Percentiles rank a stretch among this genome's conserved stretches.
phyloP scores from a whole-genome alignment of 2,888 invertebrate genomes.

The Dyspetes luteomarginatus region DNA sequence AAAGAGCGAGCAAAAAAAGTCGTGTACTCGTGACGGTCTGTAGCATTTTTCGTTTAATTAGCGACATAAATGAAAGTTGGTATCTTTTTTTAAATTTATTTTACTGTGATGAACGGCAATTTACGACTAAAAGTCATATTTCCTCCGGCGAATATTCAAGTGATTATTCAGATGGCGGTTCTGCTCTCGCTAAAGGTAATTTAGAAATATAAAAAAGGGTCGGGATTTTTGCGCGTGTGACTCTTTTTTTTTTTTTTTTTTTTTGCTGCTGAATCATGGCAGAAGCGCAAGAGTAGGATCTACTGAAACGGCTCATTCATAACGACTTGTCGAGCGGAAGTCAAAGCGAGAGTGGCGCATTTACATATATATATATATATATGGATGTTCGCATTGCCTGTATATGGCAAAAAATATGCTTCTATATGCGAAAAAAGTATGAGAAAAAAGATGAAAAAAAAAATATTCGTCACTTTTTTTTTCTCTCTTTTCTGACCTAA shows the following conservation, averaged over 20 bases:
- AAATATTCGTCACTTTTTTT: neutral
- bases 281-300: neutral
- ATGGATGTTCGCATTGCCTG: neutral
- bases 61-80: too few relatives aligned
- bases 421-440: neutral
- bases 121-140: too few relatives aligned
- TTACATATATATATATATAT: too few relatives aligned
- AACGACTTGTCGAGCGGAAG: neutral
- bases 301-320: neutral
- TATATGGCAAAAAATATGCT: neutral
- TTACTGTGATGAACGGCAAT: too few relatives aligned
- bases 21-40: too few relatives aligned
- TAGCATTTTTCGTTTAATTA: too few relatives aligned
- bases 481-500: neutral
- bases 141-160: too few relatives aligned
- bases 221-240: neutral
- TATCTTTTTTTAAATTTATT: too few relatives aligned
- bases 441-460: neutral
- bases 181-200: too few relatives aligned
- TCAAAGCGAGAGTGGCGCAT: neutral
- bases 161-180: too few relatives aligned
- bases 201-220: neutral
- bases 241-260: neutral
- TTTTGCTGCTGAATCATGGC: neutral
- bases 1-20: too few relatives aligned